Percentiles rank a stretch among this genome's conserved stretches.
phyloP scores from a whole-genome alignment of 2,888 invertebrate genomes.

The Lypha dubia region DNA sequence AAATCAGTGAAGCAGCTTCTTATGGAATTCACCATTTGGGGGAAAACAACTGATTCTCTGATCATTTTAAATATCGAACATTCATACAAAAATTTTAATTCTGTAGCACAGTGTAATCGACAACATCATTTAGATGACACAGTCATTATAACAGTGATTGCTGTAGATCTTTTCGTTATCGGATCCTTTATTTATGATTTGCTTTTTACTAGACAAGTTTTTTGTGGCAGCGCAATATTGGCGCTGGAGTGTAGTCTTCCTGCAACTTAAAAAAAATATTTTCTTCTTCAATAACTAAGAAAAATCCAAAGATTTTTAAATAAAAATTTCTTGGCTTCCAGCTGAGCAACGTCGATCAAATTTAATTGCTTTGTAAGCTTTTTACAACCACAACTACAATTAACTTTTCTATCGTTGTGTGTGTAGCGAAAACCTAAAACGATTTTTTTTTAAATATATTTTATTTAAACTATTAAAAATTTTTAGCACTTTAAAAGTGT shows the following conservation, averaged over 20 bases:
- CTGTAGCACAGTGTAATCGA: too few species aligned
- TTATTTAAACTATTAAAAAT: constrained; percentile 50
- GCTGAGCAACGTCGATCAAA: constrained; percentile 81
- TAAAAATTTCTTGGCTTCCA: constrained; percentile 84
- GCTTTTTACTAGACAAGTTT: constrained; percentile 26
- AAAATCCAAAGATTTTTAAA: constrained; percentile 77
- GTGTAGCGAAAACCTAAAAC: constrained; percentile 67
- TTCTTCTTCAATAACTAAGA: constrained; percentile 11
- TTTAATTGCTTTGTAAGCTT: constrained; percentile 81
- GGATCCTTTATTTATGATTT: constrained; percentile 16
- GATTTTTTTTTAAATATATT: constrained; percentile 58
- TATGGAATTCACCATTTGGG: too few species aligned
- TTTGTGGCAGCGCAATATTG: constrained; percentile 59
- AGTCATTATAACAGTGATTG: constrained; percentile 43
- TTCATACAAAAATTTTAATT: too few species aligned
- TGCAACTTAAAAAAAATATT: constrained; percentile 34
- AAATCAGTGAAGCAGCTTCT: too few species aligned
- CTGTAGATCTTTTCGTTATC: constrained; percentile 62
- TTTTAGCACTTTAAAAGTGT: too few species aligned
- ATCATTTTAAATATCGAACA: too few species aligned
- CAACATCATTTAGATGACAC: constrained; percentile 29
- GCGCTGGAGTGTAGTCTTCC: constrained; percentile 62
- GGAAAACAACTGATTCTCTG: too few species aligned
- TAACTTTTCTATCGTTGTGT: constrained; percentile 2
- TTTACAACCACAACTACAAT: constrained; percentile 16